Conservation (phyloP, 2,113 vertebrate genomes). For the Oenanthe melanoleuca region DNA sequence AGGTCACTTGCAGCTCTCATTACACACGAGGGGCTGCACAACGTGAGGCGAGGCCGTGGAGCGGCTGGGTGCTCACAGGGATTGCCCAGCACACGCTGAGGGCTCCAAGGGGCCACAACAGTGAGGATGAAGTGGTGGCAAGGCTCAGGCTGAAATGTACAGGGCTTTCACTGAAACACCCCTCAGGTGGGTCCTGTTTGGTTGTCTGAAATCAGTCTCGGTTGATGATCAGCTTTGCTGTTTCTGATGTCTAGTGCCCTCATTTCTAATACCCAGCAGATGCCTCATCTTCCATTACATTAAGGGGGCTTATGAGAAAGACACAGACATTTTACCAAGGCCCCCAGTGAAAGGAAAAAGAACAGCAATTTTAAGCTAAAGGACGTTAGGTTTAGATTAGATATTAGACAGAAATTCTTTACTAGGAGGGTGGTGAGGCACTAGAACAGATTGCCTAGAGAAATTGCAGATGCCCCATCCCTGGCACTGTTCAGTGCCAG, state of each 20-base stretch:
- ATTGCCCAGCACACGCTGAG: fast-evolving
- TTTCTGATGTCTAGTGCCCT: neutral
- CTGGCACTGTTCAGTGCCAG: neutral
- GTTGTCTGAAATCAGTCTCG: neutral
- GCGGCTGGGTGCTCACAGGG: fast-evolving
- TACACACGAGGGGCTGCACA: fast-evolving
- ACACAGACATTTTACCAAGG: neutral
- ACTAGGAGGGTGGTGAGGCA: fast-evolving
- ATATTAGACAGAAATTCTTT: neutral
- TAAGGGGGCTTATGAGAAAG: neutral
- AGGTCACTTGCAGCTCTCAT: neutral
- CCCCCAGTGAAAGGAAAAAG: neutral
- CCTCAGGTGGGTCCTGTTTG: fast-evolving
- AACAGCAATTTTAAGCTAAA: neutral
- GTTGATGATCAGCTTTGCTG: neutral
- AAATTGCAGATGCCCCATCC: neutral
- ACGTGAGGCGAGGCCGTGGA: fast-evolving
- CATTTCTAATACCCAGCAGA: neutral
- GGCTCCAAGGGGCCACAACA: neutral
- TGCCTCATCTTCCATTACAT: neutral
- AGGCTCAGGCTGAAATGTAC: fast-evolving
- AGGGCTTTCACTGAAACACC: fast-evolving
- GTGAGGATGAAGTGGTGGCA: fast-evolving
- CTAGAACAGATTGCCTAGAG: neutral
- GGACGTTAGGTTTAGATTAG: neutral